These are phyloP conservation scores for Microtus ochrogaster DNA, from an alignment of 2,113 vertebrate genomes.

Conservation along the genomic window DNA sequence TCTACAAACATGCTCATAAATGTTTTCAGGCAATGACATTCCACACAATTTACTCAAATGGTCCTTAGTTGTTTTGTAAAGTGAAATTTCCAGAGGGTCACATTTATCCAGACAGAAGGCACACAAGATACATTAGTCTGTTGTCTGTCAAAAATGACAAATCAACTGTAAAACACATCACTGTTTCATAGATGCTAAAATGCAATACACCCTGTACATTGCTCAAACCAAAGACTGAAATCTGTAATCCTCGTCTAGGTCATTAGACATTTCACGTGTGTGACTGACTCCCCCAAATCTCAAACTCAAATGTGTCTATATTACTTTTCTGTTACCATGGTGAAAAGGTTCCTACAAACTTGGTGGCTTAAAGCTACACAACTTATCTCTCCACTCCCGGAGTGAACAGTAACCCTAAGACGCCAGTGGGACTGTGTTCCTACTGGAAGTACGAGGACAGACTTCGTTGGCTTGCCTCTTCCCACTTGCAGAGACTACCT, in stretches of 20 bases:
- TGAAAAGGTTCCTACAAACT: background rate
- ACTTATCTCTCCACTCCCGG: background rate
- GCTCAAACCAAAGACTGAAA: background rate
- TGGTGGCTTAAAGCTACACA: background rate
- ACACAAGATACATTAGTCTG: background rate
- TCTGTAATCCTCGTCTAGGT: background rate
- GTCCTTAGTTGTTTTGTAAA: constrained; percentile 41
- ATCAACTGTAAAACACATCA: background rate
- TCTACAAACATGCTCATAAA: background rate
- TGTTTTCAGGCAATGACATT: background rate
- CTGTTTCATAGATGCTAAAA: background rate
- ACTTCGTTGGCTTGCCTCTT: background rate
- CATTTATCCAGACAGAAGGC: background rate
- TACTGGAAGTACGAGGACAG: background rate
- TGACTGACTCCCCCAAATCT: background rate
- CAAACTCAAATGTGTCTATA: background rate
- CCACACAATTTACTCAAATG: background rate
- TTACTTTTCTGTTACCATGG: background rate
- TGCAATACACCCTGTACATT: background rate
- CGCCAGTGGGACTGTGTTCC: background rate
- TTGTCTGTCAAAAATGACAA: background rate
- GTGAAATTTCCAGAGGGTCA: background rate
- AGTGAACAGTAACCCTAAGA: background rate
- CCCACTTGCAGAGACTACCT: background rate
- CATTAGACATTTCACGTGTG: background rate